A percentile compares a stretch with the other conserved stretches of the same genome.
Evolutionary conservation across 2,113 vertebrate species (phyloP).

Genomic region (human): GRCh38 chr7:17790501-17791000

Average conservation of each 20-base stretch:
- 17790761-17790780: conserved; percentile 98
- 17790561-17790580: conserved; percentile 16
- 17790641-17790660: conserved; percentile 23
- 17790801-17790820: conserved; percentile 90
- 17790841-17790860: conserved; percentile 91
- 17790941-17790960: conserved; percentile 91
- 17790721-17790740: conserved; percentile 68
- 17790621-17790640: conserved; percentile 11
- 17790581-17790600: conserved; percentile 18
- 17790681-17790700: conserved; percentile 9
- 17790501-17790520: neutral
- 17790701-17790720: conserved; percentile 9
- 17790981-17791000: conserved; percentile 84
- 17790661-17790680: conserved; percentile 33
- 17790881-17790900: conserved; percentile 90
- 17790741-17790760: conserved; percentile 72
- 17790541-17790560: neutral
- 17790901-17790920: conserved; percentile 98
- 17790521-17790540: neutral
- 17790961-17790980: conserved; percentile 90
- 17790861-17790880: conserved; percentile 83
- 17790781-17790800: conserved; percentile 95
- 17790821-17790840: conserved; percentile 90
- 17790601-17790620: conserved; percentile 18
- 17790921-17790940: conserved; percentile 97